Percentiles rank a stretch among this genome's conserved stretches.
These are phyloP conservation scores for Panthera uncia DNA, from an alignment of 2,113 vertebrate species.

Conservation along the genomic window DNA sequence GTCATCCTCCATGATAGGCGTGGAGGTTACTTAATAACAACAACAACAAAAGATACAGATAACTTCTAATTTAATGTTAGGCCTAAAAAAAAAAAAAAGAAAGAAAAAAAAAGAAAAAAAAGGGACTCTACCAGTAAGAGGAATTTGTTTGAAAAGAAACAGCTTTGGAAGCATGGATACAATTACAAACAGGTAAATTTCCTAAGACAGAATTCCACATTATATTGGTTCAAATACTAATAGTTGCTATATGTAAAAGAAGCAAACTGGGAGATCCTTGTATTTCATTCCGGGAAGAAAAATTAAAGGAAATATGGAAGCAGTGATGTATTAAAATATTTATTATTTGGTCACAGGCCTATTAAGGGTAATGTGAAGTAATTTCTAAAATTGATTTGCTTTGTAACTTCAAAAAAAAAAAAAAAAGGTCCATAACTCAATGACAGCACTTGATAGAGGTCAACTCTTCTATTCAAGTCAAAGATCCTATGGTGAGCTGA, in stretches of 20 bases:
- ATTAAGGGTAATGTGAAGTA: neutral
- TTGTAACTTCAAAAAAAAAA: conserved; percentile 43
- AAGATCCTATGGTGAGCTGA: neutral
- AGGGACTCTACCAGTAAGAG: neutral
- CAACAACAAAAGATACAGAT: neutral
- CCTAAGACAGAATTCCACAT: neutral
- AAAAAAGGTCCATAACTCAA: neutral
- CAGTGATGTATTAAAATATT: conserved; percentile 9
- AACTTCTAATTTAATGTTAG: conserved; percentile 20
- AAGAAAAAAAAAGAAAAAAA: neutral
- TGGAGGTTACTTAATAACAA: no score
- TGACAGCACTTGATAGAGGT: neutral
- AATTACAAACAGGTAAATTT: conserved; percentile 29
- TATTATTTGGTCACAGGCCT: neutral
- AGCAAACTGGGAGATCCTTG: neutral
- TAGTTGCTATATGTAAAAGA: neutral
- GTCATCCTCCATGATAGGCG: no score
- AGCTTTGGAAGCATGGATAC: conserved; percentile 1
- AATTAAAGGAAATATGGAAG: neutral
- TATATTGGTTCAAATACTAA: conserved; percentile 31
- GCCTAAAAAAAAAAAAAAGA: neutral
- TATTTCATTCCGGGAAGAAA: neutral
- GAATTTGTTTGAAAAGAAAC: conserved; percentile 7
- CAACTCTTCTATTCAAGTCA: neutral
- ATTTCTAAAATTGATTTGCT: conserved; percentile 43